phyloP scores from a whole-genome alignment of 2,113 vertebrate species.

The Drymodes brunneopygia region DNA sequence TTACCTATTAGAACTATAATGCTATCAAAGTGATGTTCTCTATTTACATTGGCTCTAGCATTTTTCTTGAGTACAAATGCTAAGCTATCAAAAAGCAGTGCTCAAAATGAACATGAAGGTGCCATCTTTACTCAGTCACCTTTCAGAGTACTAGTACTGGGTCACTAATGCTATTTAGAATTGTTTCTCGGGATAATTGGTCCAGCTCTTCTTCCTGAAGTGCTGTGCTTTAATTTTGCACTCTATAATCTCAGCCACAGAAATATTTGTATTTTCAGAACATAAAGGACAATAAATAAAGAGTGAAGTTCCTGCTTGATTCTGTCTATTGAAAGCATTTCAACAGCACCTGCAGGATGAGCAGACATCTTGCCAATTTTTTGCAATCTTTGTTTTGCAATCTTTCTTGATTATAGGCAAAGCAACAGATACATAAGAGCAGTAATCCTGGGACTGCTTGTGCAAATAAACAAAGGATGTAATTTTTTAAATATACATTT shows the following conservation, averaged over 20 bases:
- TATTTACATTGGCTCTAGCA: not conserved
- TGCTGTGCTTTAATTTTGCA: slow-evolving; percentile 6
- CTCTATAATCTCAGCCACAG: not conserved
- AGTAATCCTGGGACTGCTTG: not conserved
- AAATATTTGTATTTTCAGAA: not conserved
- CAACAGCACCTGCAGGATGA: not conserved
- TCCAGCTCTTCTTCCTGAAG: not conserved
- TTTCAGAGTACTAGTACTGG: not conserved
- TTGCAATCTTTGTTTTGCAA: not conserved
- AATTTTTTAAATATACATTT: not conserved
- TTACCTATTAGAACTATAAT: not conserved
- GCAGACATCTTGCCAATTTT: not conserved
- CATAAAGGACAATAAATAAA: not conserved
- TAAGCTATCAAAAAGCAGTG: not conserved
- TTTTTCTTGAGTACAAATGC: not conserved
- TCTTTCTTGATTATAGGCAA: not conserved
- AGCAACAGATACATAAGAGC: not conserved
- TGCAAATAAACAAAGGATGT: not conserved
- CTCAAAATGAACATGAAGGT: not conserved
- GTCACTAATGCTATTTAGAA: not conserved
- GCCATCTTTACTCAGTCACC: not conserved
- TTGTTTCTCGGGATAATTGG: not conserved
- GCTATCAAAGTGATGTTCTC: not conserved
- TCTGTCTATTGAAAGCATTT: not conserved
- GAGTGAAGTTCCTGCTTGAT: not conserved